A percentile compares a stretch with the other conserved stretches of the same genome.
phyloP scores from a whole-genome alignment of 2,888 invertebrate species.

The Oconnorella tubifera region DNA sequence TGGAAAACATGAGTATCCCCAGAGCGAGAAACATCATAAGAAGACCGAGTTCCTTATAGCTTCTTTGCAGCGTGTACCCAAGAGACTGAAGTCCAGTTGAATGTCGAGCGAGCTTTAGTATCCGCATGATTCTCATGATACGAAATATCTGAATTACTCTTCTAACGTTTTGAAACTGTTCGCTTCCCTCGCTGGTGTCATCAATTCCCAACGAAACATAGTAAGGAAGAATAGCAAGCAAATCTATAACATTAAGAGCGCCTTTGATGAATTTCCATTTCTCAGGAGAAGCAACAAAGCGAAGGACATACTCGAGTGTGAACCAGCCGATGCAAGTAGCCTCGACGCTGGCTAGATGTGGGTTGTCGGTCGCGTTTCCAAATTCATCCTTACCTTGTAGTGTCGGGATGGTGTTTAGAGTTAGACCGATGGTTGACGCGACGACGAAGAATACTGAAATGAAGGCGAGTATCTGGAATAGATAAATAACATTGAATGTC shows the following conservation, averaged over 20 bases:
- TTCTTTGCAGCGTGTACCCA: too few species aligned
- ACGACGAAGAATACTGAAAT: constrained; percentile 99
- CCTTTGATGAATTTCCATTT: constrained; percentile 99
- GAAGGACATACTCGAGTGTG: constrained; percentile 92
- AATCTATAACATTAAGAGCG: constrained; percentile 95
- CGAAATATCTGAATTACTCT: constrained; percentile 98
- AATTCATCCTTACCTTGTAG: constrained; percentile 86
- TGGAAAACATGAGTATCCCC: too few species aligned
- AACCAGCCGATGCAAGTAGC: constrained; percentile 99
- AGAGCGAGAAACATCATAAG: too few species aligned
- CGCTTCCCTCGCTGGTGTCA: constrained; percentile 85
- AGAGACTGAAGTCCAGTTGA: too few species aligned
- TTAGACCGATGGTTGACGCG: constrained; percentile 97
- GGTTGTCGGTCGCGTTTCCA: constrained; percentile 45
- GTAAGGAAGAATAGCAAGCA: constrained; percentile 96
- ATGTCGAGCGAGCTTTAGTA: constrained; percentile 63
- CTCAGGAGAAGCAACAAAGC: constrained; percentile 97
- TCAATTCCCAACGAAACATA: constrained; percentile 94
- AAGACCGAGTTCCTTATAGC: too few species aligned
- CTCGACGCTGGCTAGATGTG: constrained; percentile 85
- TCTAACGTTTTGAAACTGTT: constrained; percentile 77
- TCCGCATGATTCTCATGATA: constrained; percentile 62
- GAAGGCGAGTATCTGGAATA: constrained; percentile 80
- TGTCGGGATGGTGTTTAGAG: constrained; percentile 96
- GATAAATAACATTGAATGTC: too few species aligned